Evolutionary conservation across 2,797 vertebrate species (phyloP).

Genomic region (Lagorchestes hirsutus): DNA sequence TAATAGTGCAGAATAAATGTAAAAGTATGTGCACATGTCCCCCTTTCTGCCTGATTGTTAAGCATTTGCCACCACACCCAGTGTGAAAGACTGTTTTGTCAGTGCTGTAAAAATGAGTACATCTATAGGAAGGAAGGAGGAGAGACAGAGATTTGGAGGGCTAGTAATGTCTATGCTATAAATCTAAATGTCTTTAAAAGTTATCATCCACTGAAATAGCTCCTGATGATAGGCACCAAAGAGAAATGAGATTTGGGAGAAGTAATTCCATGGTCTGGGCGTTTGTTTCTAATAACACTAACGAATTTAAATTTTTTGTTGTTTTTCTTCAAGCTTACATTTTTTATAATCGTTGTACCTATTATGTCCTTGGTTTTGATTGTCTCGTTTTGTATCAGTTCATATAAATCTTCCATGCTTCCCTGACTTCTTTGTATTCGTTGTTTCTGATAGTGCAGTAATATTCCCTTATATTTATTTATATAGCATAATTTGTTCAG

Average conservation of each 20-base stretch:
- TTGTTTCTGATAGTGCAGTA: not conserved
- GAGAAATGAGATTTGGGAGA: not conserved
- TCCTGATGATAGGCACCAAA: not conserved
- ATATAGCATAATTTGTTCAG: not conserved
- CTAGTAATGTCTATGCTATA: not conserved
- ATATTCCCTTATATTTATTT: not conserved
- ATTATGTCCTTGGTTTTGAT: not conserved
- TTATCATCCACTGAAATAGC: not conserved
- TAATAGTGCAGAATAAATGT: not conserved
- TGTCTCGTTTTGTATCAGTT: not conserved
- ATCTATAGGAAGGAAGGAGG: not conserved
- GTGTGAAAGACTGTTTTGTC: not conserved
- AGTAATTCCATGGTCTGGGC: not conserved
- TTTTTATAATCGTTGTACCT: not conserved
- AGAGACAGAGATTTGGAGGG: not conserved
- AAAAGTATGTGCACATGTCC: not conserved
- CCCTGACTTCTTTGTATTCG: not conserved
- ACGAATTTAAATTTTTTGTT: not conserved
- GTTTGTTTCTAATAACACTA: not conserved
- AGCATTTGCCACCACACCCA: not conserved
- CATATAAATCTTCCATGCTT: not conserved
- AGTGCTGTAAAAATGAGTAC: not conserved
- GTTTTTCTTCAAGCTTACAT: not conserved
- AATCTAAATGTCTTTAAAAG: not conserved
- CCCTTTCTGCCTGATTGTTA: not conserved